A percentile compares a stretch with the other conserved stretches of the same genome.
phyloP scores from a whole-genome alignment of 1,140 invertebrate species.

The Microvelia longipes region DNA sequence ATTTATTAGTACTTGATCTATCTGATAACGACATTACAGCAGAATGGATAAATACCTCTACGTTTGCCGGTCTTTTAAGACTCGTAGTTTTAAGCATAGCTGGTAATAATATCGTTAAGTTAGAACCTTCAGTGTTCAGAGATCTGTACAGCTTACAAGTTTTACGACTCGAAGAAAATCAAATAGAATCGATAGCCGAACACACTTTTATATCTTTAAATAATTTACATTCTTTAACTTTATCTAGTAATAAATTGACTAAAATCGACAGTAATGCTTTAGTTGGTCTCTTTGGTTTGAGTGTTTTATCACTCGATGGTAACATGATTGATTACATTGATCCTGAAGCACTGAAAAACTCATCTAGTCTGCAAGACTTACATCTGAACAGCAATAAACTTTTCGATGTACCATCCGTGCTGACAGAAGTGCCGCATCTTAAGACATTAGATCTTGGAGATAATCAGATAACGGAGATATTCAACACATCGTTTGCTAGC shows the following conservation, averaged over 20 bases:
- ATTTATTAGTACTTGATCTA: constrained; percentile 65
- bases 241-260: constrained; percentile 71
- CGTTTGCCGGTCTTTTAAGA: constrained; percentile 64
- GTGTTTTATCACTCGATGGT: constrained; percentile 64
- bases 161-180: constrained; percentile 65
- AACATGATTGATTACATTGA: constrained; percentile 65
- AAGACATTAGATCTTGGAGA: constrained; percentile 77
- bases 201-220: constrained; percentile 63
- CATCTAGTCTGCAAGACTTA: constrained; percentile 67
- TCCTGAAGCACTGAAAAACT: constrained; percentile 63
- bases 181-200: constrained; percentile 60
- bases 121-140: constrained; percentile 62
- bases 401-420: constrained; percentile 62
- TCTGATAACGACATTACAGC: constrained; percentile 70
- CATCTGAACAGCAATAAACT: constrained; percentile 79
- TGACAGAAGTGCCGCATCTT: constrained; percentile 59
- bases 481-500: constrained; percentile 61
- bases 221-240: constrained; percentile 67
- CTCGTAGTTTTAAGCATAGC: constrained; percentile 68
- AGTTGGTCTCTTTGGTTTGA: constrained; percentile 57
- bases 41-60: constrained; percentile 74
- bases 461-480: constrained; percentile 69
- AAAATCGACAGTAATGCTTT: constrained; percentile 60
- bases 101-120: constrained; percentile 57
- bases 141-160: constrained; percentile 68